A percentile compares a stretch with the other conserved stretches of the same genome.
Conservation (phyloP, 2,888 invertebrate species). For the Barypeithes pellucidus region DNA sequence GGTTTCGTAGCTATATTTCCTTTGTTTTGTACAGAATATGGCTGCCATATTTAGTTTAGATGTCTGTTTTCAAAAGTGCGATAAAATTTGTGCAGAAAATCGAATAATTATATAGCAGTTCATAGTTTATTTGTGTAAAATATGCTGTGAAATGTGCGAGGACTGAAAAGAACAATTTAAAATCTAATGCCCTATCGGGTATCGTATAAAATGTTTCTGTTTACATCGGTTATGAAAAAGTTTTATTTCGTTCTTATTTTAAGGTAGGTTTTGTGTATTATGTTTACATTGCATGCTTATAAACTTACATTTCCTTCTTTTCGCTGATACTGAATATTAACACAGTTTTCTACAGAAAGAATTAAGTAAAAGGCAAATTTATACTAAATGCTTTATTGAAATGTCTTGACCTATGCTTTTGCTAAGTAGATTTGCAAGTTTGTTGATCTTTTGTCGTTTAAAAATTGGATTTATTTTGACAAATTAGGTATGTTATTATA, state of each 20-base stretch:
- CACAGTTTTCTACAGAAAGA: background rate
- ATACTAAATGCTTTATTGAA: slow-evolving; percentile 19
- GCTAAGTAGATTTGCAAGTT: slow-evolving; percentile 44
- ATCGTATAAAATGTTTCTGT: slow-evolving; percentile 79
- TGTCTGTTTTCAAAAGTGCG: slow-evolving; percentile 82
- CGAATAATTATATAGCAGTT: slow-evolving; percentile 67
- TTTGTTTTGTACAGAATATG: slow-evolving; percentile 90
- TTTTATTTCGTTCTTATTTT: slow-evolving; percentile 77
- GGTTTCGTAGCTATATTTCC: slow-evolving; percentile 71
- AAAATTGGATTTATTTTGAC: slow-evolving; percentile 34
- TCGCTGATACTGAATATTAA: background rate
- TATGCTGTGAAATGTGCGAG: slow-evolving; percentile 69
- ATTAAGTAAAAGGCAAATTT: background rate
- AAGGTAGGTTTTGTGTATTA: slow-evolving; percentile 68
- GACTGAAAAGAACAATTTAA: slow-evolving; percentile 67
- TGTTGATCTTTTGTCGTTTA: slow-evolving; percentile 41
- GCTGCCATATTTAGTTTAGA: slow-evolving; percentile 90
- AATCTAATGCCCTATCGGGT: slow-evolving; percentile 68
- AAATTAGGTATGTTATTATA: slow-evolving; percentile 16
- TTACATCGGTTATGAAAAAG: slow-evolving; percentile 82
- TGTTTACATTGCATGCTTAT: background rate
- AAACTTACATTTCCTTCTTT: background rate
- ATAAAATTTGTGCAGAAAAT: slow-evolving; percentile 67
- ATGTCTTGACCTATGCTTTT: slow-evolving; percentile 51
- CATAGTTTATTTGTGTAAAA: slow-evolving; percentile 66